These are phyloP conservation scores for Psilopsiagon aurifrons DNA, from an alignment of 2,113 vertebrate species.

Conservation along the genomic window DNA sequence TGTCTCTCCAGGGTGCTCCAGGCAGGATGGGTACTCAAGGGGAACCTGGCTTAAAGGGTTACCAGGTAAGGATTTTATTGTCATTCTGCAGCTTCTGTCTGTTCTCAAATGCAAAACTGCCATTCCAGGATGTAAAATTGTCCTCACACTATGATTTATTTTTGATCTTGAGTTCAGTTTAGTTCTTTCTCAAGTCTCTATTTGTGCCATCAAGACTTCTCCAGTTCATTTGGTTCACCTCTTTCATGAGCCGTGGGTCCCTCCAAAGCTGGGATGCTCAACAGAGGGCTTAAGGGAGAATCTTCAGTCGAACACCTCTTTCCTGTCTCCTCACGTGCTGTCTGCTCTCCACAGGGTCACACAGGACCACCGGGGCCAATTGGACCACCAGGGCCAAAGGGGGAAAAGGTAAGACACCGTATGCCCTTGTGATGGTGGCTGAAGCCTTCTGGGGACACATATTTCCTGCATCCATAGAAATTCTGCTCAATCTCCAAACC, in stretches of 20 bases:
- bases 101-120: not conserved
- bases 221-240: not conserved
- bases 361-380: constrained; percentile 85
- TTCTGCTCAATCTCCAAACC: not conserved
- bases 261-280: not conserved
- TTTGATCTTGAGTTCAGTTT: not conserved
- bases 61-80: constrained; percentile 80
- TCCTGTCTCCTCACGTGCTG: not conserved
- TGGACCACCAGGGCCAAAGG: constrained; percentile 90
- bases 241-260: not conserved
- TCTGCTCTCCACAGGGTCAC: constrained; percentile 84
- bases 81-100: not conserved
- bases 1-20: constrained; percentile 84
- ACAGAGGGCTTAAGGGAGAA: not conserved
- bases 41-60: constrained; percentile 90
- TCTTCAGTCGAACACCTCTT: not conserved
- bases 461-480: not conserved
- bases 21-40: constrained; percentile 94
- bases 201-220: not conserved
- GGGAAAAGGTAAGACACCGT: constrained; percentile 86
- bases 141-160: not conserved
- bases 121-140: not conserved
- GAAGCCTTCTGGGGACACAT: rapidly evolving
- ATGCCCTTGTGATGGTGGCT: not conserved
- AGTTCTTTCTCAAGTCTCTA: not conserved